These are phyloP conservation scores for Anas capensis DNA, from an alignment of 2,797 vertebrate species.

Conservation along the genomic window DNA sequence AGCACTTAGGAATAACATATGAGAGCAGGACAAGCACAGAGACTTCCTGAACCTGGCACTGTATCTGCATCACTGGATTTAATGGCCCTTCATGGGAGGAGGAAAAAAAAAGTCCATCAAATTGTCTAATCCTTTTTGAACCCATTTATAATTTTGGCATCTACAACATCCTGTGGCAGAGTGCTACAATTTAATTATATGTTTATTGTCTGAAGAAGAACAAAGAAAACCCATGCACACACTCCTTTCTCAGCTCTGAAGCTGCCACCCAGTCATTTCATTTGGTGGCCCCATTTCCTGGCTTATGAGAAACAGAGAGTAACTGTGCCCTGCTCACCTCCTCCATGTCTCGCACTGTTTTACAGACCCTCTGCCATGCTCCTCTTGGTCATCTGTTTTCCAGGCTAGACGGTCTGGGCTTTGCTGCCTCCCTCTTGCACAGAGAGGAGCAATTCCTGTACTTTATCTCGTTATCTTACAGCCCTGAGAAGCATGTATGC, in stretches of 20 bases:
- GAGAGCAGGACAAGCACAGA: slow-evolving; percentile 15
- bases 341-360: background rate
- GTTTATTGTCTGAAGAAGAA: slow-evolving; percentile 67
- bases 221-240: slow-evolving; percentile 59
- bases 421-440: background rate
- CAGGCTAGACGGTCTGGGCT: background rate
- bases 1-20: background rate
- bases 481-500: background rate
- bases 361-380: background rate
- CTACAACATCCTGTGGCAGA: slow-evolving; percentile 70
- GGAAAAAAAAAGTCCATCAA: background rate
- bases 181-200: slow-evolving; percentile 69
- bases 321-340: background rate
- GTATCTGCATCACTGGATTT: slow-evolving; percentile 28
- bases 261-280: slow-evolving; percentile 43
- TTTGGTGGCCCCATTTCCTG: slow-evolving; percentile 63
- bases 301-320: slow-evolving; percentile 26
- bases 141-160: slow-evolving; percentile 66
- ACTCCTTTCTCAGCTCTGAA: background rate
- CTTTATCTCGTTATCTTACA: slow-evolving; percentile 1
- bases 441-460: background rate
- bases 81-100: background rate
- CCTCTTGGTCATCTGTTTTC: background rate
- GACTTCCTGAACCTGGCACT: slow-evolving; percentile 33
- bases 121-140: slow-evolving; percentile 56